A percentile compares a stretch with the other conserved stretches of the same genome.
These are phyloP conservation scores for Apoderus coryli DNA, from an alignment of 2,888 invertebrate genomes.

Conservation along the genomic window DNA sequence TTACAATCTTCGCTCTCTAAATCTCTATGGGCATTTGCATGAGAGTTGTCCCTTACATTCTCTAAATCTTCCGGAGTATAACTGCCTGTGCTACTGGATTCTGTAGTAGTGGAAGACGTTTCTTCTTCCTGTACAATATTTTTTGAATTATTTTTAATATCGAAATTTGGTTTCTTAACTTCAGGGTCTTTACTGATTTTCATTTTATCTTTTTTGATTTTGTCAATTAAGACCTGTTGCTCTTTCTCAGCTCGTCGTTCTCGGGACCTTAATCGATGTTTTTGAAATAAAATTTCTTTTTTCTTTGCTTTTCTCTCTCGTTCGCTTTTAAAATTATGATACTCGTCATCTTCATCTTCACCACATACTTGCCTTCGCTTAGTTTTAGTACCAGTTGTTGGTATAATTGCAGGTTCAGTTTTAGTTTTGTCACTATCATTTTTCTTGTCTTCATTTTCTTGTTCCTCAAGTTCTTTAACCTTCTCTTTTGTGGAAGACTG, in stretches of 20 bases:
- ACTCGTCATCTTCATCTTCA: conserved; percentile 14
- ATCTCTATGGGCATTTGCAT: no score
- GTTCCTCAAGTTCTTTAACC: conserved; percentile 26
- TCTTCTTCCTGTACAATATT: conserved; percentile 42
- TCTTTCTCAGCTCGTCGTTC: conserved; percentile 15
- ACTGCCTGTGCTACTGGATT: conserved; percentile 41
- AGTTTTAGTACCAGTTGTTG: conserved; percentile 27
- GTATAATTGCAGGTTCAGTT: conserved; percentile 25
- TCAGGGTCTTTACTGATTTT: conserved; percentile 22
- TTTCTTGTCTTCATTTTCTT: conserved; percentile 12
- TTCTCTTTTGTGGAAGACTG: conserved; percentile 18
- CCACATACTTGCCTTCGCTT: conserved; percentile 22
- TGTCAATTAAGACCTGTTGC: conserved; percentile 14
- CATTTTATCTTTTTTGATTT: conserved; percentile 21
- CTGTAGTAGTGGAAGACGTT: conserved; percentile 55
- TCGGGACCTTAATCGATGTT: conserved; percentile 15
- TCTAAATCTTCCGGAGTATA: no score
- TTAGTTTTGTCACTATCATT: conserved; percentile 17
- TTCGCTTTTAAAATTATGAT: conserved; percentile 10
- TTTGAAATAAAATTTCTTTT: conserved; percentile 16
- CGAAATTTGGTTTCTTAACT: conserved; percentile 14
- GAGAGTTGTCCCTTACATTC: no score
- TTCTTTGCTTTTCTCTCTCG: conserved; percentile 12
- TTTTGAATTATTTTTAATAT: conserved; percentile 19
- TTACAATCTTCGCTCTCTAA: no score